Conservation (phyloP, 2,888 invertebrate genomes). For the Apodemia mormo region DNA sequence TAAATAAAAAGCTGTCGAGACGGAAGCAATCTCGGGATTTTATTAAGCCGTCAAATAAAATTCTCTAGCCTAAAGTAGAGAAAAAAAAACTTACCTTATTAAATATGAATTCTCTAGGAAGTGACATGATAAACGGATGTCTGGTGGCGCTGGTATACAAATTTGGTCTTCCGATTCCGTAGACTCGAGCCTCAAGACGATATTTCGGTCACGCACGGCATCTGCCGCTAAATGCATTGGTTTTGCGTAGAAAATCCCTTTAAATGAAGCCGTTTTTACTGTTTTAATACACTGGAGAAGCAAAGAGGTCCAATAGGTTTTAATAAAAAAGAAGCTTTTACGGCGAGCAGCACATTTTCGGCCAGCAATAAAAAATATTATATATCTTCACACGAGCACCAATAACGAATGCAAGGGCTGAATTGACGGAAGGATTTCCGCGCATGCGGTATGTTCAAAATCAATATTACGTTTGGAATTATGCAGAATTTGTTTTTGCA, state of each 20-base stretch:
- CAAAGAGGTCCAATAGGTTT: conserved; percentile 25
- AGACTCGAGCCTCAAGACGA: conserved; percentile 54
- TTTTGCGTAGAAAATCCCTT: conserved; percentile 44
- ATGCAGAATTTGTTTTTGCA: conserved; percentile 11
- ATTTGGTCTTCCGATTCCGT: conserved; percentile 72
- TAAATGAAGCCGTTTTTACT: conserved; percentile 62
- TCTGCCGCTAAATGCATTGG: conserved; percentile 68
- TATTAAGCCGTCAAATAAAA: no score
- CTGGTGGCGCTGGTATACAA: conserved; percentile 64
- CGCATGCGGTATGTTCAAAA: conserved; percentile 29
- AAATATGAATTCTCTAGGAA: conserved; percentile 83
- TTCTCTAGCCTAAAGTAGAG: no score
- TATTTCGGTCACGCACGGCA: conserved; percentile 53
- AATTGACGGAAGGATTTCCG: conserved; percentile 29
- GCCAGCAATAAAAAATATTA: conserved; percentile 19
- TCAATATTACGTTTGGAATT: conserved; percentile 27
- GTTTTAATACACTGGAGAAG: conserved; percentile 45
- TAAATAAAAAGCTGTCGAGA: no score
- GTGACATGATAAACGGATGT: conserved; percentile 70
- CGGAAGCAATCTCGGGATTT: no score
- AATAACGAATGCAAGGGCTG: conserved; percentile 19
- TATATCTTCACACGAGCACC: conserved; percentile 26
- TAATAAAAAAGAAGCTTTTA: conserved; percentile 35
- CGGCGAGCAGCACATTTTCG: conserved; percentile 33
- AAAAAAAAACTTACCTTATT: conserved; percentile 69